These are phyloP conservation scores for Sisor rabdophorus DNA, from an alignment of 2,113 vertebrate species.

Conservation along the genomic window DNA sequence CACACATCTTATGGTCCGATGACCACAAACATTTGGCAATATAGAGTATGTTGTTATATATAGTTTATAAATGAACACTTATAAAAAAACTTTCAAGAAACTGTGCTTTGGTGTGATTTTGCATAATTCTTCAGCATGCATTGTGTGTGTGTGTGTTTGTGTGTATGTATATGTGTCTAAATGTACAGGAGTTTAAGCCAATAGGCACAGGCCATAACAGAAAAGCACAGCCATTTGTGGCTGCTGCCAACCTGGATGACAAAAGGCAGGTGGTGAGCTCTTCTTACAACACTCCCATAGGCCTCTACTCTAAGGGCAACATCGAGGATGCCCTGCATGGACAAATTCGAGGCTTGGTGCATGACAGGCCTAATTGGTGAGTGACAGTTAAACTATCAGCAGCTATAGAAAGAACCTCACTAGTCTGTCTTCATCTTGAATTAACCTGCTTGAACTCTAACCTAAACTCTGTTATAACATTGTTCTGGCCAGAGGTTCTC, in stretches of 20 bases:
- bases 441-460: slow-evolving; percentile 12
- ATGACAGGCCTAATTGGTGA: slow-evolving; percentile 79
- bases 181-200: slow-evolving; percentile 84
- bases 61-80: neutral
- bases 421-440: neutral
- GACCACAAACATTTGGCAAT: too few species aligned
- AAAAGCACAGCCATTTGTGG: slow-evolving; percentile 92
- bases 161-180: slow-evolving; percentile 41
- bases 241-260: slow-evolving; percentile 92
- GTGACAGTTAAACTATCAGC: slow-evolving; percentile 55
- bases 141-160: slow-evolving; percentile 36
- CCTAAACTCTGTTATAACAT: slow-evolving; percentile 7
- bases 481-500: slow-evolving; percentile 5
- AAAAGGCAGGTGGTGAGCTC: slow-evolving; percentile 96
- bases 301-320: slow-evolving; percentile 96
- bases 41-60: neutral
- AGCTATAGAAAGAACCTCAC: slow-evolving; percentile 13
- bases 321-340: slow-evolving; percentile 95
- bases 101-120: neutral
- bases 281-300: slow-evolving; percentile 97
- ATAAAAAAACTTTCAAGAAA: neutral
- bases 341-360: slow-evolving; percentile 86
- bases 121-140: slow-evolving; percentile 39
- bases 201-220: slow-evolving; percentile 91
- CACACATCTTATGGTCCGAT: too few species aligned